phyloP scores from a whole-genome alignment of 2,797 vertebrate genomes.

The Notolepis coatsorum region DNA sequence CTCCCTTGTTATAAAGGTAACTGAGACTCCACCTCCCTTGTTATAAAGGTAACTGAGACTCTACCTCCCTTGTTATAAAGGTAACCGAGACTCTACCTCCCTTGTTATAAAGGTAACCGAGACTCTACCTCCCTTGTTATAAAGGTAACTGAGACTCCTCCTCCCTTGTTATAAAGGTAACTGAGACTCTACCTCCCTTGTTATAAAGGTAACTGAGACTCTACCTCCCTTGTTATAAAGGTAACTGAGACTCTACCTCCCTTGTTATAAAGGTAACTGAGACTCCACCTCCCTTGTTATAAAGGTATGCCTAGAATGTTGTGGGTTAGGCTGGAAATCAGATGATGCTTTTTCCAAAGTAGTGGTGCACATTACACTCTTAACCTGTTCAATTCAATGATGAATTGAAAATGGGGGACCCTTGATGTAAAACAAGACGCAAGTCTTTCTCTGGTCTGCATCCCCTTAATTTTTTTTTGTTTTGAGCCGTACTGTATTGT shows the following conservation, averaged over 20 bases:
- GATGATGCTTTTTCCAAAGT: no score
- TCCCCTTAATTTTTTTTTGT: no score
- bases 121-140: slow-evolving; percentile 65
- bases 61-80: slow-evolving; percentile 66
- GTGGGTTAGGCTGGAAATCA: no score
- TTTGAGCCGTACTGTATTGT: no score
- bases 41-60: slow-evolving; percentile 74
- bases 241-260: slow-evolving; percentile 70
- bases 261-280: slow-evolving; percentile 70
- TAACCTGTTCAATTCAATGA: no score
- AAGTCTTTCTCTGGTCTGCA: no score
- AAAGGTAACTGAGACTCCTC: slow-evolving; percentile 74
- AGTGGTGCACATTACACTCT: no score
- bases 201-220: slow-evolving; percentile 74
- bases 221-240: slow-evolving; percentile 66
- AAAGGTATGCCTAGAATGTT: slow-evolving; percentile 73
- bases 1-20: slow-evolving; percentile 66
- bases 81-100: slow-evolving; percentile 70
- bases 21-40: slow-evolving; percentile 66
- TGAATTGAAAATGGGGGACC: no score
- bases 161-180: slow-evolving; percentile 66
- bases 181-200: slow-evolving; percentile 66
- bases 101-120: slow-evolving; percentile 70
- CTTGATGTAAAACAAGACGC: no score
- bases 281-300: slow-evolving; percentile 67